These are phyloP conservation scores for Drosophila pandora DNA, from an alignment of 1,140 invertebrate genomes.

Conservation along the genomic window DNA sequence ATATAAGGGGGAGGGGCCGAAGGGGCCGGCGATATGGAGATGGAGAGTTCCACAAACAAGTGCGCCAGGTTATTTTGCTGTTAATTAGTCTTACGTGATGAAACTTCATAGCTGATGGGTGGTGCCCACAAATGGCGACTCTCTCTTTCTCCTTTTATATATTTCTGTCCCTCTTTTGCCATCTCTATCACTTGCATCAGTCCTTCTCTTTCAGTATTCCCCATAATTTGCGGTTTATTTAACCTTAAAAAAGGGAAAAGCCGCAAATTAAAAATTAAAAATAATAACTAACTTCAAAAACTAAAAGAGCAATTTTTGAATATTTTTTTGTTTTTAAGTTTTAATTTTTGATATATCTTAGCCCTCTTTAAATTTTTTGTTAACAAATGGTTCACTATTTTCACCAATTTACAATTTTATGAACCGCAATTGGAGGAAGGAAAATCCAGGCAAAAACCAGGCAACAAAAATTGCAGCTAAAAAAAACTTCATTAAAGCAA, in stretches of 20 bases:
- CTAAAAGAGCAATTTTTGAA: background rate
- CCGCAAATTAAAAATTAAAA: background rate
- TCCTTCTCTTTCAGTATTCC: constrained; percentile 13
- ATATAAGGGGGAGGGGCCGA: constrained; percentile 1
- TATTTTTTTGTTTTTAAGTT: background rate
- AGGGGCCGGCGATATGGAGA: constrained; percentile 28
- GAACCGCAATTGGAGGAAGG: constrained; percentile 54
- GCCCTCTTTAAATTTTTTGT: constrained; percentile 3
- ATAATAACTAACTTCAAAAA: background rate
- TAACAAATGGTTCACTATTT: constrained; percentile 79
- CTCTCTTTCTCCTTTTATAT: background rate
- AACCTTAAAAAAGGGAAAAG: constrained; percentile 12
- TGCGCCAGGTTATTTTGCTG: constrained; percentile 76
- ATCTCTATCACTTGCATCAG: background rate
- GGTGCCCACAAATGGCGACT: constrained; percentile 59
- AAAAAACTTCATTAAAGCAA: constrained; percentile 77
- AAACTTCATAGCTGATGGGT: constrained; percentile 64
- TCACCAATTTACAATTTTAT: constrained; percentile 81
- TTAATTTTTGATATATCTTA: background rate
- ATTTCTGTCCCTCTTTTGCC: constrained; percentile 6
- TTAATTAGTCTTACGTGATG: constrained; percentile 80
- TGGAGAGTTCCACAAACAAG: constrained; percentile 66
- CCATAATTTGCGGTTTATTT: constrained; percentile 43
- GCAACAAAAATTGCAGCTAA: constrained; percentile 9
- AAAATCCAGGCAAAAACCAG: constrained; percentile 27